A percentile compares a stretch with the other conserved stretches of the same genome.
phyloP scores from a whole-genome alignment of 2,113 vertebrate genomes.

The Copsychus sechellarum region DNA sequence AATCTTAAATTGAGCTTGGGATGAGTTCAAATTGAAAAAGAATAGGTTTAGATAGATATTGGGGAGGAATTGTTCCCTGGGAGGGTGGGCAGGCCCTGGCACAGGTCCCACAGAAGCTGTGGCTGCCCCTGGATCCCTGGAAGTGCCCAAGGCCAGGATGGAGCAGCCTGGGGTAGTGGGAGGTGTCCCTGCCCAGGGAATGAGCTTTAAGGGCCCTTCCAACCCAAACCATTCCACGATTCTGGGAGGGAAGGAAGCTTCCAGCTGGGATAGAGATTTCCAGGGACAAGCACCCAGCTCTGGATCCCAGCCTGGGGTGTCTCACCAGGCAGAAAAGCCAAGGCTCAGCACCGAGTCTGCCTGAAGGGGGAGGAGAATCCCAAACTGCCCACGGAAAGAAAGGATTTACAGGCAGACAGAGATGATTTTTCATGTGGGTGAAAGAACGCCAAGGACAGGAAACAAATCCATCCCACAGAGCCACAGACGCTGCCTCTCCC shows the following conservation, averaged over 20 bases:
- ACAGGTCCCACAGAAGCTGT: accelerated
- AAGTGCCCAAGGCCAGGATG: accelerated
- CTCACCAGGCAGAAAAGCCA: background rate
- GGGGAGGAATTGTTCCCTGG: background rate
- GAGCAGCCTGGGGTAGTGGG: accelerated
- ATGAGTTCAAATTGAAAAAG: background rate
- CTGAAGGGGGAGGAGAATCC: background rate
- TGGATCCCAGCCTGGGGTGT: background rate
- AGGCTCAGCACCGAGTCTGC: background rate
- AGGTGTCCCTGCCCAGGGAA: background rate
- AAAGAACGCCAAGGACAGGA: background rate
- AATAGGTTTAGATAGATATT: background rate
- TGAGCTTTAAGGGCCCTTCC: background rate
- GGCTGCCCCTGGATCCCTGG: background rate
- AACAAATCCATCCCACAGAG: background rate
- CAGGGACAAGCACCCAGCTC: background rate
- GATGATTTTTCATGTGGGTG: background rate
- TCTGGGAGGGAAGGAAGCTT: background rate
- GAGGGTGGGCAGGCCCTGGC: background rate
- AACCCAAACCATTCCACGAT: background rate
- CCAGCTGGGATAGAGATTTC: background rate
- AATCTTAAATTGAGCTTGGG: background rate
- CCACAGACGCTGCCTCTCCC: background rate
- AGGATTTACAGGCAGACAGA: background rate
- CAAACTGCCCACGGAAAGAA: background rate